Evolutionary conservation across 1,140 invertebrate genomes (phyloP), one percentile per base, ranked within the genome.

Genomic region (Drosophila kikkawai): DNA sequence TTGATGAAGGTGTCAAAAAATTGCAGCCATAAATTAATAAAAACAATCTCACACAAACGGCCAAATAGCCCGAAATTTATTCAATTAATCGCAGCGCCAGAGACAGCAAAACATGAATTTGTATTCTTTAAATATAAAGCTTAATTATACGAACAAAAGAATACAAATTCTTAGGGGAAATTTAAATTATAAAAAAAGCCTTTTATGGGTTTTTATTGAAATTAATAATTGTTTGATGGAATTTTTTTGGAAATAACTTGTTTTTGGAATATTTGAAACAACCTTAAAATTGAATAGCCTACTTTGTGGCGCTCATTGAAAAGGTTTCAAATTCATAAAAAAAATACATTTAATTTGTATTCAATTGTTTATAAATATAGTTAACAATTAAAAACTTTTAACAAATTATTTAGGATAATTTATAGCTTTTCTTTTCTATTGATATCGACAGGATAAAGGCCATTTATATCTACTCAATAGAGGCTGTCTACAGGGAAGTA

Each of bases 21-120:
- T 59, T 81, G 75, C 74, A 64, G 70, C 66, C 79, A 88, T 90
- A 88, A 88, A 88, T 88, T 88, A 81, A 88, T 88, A 79, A 88
- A 79, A 77, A 68, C 47, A 83, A 67, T 79, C 75, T 79, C 66
- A 75, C 66, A 75, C n/a, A 56, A 65, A 60, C 55, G 61, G 15
- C 39, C 47, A 79, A 83, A 79, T 79, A 48, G 47, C 53, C 44
- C 39, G 45, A 71, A 82, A 77, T 63, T 68, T 65, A 79, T 73
- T 82, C 59, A 79, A 69, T 83, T 59, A 64, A 61, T 76, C n/a
- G 53, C 29, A 15, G 7, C 5, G 26, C 22, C 22, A 11, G 44
- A 63, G 73, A 60, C 48, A 45, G 32, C 48, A 50, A 19, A 55
- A 75, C 65, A 51, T 48, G 44, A 48, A 57, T 41, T 32, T 45